phyloP scores from a whole-genome alignment of 2,888 invertebrate species.

The Trissolcus japonicus region DNA sequence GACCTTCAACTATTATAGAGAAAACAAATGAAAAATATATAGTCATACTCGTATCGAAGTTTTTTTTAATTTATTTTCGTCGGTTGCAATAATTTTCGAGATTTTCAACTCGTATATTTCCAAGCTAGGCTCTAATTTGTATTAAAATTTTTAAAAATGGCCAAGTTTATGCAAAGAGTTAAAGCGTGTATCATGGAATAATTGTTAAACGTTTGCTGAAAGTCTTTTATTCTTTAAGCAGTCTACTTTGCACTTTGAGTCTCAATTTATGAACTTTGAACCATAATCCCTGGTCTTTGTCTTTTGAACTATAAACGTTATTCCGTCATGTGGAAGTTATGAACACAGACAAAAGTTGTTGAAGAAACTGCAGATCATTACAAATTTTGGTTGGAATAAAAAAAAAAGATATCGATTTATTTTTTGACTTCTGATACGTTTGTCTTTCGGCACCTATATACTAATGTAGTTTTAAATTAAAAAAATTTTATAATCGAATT shows the following conservation, averaged over 20 bases:
- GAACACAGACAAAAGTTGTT: constrained; percentile 8
- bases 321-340: constrained; percentile 22
- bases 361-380: constrained; percentile 3
- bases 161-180: background rate
- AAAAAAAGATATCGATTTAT: too few species aligned
- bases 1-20: constrained; percentile 2
- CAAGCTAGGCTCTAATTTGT: background rate
- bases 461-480: too few species aligned
- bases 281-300: constrained; percentile 30
- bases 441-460: too few species aligned
- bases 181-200: constrained; percentile 3
- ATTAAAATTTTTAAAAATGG: constrained; percentile 1
- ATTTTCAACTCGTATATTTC: too few species aligned
- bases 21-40: background rate
- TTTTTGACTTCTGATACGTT: too few species aligned
- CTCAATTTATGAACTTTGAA: constrained; percentile 36
- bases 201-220: constrained; percentile 19
- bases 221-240: constrained; percentile 14
- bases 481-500: background rate
- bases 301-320: constrained; percentile 24
- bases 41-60: too few species aligned
- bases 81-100: too few species aligned
- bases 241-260: constrained; percentile 19
- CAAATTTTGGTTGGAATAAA: too few species aligned
- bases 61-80: too few species aligned